These are phyloP conservation scores for Linnaemya tessellans DNA, from an alignment of 2,888 invertebrate species.

Conservation along the genomic window DNA sequence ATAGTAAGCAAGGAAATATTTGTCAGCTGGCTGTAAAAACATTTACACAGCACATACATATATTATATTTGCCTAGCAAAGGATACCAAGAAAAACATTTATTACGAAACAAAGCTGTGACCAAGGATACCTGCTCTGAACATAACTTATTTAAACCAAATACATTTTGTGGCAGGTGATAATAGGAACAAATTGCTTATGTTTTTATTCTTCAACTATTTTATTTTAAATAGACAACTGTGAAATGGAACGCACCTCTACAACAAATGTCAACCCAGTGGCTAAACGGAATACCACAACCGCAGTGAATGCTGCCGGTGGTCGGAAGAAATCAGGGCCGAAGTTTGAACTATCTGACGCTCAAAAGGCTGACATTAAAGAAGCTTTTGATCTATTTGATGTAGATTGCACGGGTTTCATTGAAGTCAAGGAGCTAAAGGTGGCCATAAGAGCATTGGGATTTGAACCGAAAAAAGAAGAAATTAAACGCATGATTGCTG, in stretches of 20 bases:
- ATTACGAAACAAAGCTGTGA: conserved; percentile 60
- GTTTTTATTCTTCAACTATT: not conserved
- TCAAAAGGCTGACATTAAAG: conserved; percentile 95
- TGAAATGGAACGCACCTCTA: conserved; percentile 66
- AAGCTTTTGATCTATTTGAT: conserved; percentile 98
- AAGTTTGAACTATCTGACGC: conserved; percentile 94
- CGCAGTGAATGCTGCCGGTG: conserved; percentile 65
- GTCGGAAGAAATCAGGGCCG: conserved; percentile 87
- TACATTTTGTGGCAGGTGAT: conserved; percentile 33
- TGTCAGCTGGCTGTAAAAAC: conserved; percentile 56
- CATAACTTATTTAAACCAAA: conserved; percentile 48
- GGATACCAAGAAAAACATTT: conserved; percentile 41
- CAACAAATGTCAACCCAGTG: conserved; percentile 42
- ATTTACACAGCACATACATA: not conserved
- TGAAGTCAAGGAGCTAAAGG: conserved; percentile 96
- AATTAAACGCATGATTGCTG: conserved; percentile 96
- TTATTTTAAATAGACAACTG: not conserved
- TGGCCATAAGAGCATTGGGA: conserved; percentile 97
- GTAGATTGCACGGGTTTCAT: conserved; percentile 94
- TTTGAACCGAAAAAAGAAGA: conserved; percentile 99
- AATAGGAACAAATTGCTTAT: not conserved
- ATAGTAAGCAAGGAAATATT: conserved; percentile 52
- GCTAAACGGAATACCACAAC: conserved; percentile 49
- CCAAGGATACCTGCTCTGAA: conserved; percentile 59
- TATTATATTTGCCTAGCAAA: conserved; percentile 28